Conservation (phyloP, 2,113 vertebrate species). For the Muntiacus muntjak region DNA sequence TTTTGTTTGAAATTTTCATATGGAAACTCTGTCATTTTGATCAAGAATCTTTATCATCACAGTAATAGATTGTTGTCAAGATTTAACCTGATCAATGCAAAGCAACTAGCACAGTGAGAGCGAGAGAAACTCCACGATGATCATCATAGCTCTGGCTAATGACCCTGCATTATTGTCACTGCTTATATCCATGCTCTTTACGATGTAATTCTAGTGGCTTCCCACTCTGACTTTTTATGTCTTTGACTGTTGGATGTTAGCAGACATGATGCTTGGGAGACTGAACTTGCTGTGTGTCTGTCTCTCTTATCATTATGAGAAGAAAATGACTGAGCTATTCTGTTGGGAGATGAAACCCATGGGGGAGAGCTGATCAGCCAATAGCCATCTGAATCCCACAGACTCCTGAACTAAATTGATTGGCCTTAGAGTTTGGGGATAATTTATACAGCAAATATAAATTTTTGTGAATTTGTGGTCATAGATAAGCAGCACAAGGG, state of each 20-base stretch:
- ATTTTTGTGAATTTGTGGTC: background rate
- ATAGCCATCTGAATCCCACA: background rate
- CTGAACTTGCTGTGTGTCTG: background rate
- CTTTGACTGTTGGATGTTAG: background rate
- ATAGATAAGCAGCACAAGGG: background rate
- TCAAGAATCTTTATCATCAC: background rate
- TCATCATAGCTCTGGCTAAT: background rate
- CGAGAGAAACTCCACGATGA: background rate
- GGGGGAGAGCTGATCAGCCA: background rate
- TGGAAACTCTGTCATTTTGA: background rate
- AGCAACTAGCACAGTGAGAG: background rate
- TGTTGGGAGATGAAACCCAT: background rate
- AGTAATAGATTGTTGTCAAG: background rate
- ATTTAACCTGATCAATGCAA: background rate
- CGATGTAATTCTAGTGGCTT: background rate
- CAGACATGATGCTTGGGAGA: background rate
- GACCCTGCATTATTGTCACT: background rate
- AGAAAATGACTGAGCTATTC: background rate
- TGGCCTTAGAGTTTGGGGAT: background rate
- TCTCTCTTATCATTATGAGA: background rate
- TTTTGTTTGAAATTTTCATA: background rate
- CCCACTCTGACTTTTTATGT: background rate
- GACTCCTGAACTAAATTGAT: background rate
- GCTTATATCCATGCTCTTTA: background rate
- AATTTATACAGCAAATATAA: background rate